Base-by-base conservation (phyloP, 2,888 invertebrate genomes). In the Elmis aenea region DNA sequence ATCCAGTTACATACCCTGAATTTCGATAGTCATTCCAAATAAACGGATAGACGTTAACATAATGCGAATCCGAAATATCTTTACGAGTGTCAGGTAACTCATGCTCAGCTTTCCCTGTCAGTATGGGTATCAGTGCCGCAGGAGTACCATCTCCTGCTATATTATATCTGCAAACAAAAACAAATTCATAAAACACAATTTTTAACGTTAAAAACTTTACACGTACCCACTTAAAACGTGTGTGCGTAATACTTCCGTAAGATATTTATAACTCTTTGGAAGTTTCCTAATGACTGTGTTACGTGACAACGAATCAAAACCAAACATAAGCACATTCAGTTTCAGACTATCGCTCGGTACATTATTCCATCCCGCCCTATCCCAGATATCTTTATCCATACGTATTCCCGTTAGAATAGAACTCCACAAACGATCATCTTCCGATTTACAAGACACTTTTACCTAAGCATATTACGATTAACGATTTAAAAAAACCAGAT, bases 81-180 rank as follows among this genome's bases (percentile, higher is more conserved):
- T 82, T 83, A 46, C 92, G 74, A 0, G 87, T 84, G 57, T 93
- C 92, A 0, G 92, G 92, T 26, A 92, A 62, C 61, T 93, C 93
- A n/a, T 85, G 64, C 62, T 93, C 93, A 0, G 78, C 83, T 59
- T 77, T 78, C 2, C 93, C 92, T 0, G 92, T 90, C 1, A 93
- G 68, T 39, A 93, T 82, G 0, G 93, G 93, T 48, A 91, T 87
- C 16, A 93, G 62, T 0, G 92, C 90, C 32, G 86, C 88, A 0
- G 90, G 87, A 0, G 89, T 90, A 0, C 89, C 90, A 60, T 90
- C 90, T 0, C 90, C 90, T 0, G 90, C 79, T 50, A 90, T 89
- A 56, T 90, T 90, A 58, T 82, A 77, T 12, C 69, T 68, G 48
- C 23, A 59, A n/a, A n/a, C 18, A 18, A 18, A 26, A 26, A 26